phyloP scores from a whole-genome alignment of 2,797 vertebrate species.

The Chelon labrosus region DNA sequence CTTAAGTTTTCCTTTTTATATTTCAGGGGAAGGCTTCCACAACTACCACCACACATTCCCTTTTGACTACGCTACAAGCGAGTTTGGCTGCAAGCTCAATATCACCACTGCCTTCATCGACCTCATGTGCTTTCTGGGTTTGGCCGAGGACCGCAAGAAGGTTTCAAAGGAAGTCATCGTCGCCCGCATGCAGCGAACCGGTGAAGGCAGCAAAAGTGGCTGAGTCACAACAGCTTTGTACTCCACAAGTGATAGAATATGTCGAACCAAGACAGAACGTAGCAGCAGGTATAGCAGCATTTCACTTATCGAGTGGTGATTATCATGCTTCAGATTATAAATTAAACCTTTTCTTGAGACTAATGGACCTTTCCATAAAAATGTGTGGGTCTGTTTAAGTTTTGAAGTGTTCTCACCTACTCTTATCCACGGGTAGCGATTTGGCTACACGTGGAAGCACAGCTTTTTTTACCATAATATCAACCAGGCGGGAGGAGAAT shows the following conservation, averaged over 20 bases:
- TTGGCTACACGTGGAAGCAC: conserved; percentile 57
- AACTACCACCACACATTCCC: conserved; percentile 98
- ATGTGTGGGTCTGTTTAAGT: conserved; percentile 57
- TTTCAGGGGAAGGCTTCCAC: conserved; percentile 95
- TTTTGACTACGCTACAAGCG: conserved; percentile 93
- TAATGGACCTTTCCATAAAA: conserved; percentile 74
- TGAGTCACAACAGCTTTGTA: conserved; percentile 70
- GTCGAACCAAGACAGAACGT: conserved; percentile 53
- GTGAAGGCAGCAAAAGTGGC: conserved; percentile 92
- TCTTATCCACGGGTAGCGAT: conserved; percentile 36
- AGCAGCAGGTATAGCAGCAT: conserved; percentile 72
- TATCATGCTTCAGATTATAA: conserved; percentile 67
- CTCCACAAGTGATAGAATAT: conserved; percentile 24
- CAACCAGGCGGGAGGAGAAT: conserved; percentile 26
- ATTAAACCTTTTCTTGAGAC: conserved; percentile 71
- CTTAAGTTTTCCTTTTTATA: background rate
- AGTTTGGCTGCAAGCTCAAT: conserved; percentile 92
- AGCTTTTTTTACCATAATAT: conserved; percentile 55
- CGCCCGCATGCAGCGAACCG: conserved; percentile 89
- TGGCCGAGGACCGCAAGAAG: conserved; percentile 90
- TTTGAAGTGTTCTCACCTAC: conserved; percentile 59
- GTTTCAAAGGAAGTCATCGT: conserved; percentile 85
- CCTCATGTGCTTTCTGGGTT: conserved; percentile 90
- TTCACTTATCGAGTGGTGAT: conserved; percentile 67
- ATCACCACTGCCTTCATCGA: conserved; percentile 94